Conservation (phyloP, 2,113 vertebrate genomes). For the Paralichthys olivaceus region DNA sequence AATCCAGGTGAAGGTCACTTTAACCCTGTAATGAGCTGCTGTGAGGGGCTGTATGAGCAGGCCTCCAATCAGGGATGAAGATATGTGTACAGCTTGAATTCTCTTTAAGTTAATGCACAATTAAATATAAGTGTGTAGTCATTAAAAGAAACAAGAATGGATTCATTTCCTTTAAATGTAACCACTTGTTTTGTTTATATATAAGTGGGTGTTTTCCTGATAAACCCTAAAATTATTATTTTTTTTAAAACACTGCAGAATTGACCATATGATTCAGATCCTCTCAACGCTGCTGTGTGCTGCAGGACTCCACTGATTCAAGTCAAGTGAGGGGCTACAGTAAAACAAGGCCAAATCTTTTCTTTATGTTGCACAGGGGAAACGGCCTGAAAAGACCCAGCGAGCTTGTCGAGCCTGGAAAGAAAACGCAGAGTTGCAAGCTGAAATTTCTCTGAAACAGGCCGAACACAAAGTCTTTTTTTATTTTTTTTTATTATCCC, state of each 20-base stretch:
- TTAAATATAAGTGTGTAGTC: not conserved
- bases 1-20: constrained; percentile 63
- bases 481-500: too few relatives aligned
- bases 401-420: constrained; percentile 13
- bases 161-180: not conserved
- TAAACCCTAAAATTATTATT: not conserved
- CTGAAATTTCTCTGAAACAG: constrained; percentile 54
- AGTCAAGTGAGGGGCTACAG: constrained; percentile 21
- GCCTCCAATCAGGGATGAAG: constrained; percentile 18
- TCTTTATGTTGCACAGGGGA: constrained; percentile 26
- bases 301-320: constrained; percentile 10
- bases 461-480: constrained; percentile 42
- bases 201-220: not conserved
- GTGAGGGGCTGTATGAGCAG: constrained; percentile 43
- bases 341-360: constrained; percentile 14
- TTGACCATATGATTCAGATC: not conserved
- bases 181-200: constrained; percentile 4
- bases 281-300: not conserved
- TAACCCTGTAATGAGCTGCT: constrained; percentile 57
- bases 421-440: constrained; percentile 46
- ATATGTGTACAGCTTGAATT: constrained; percentile 4
- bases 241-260: not conserved
- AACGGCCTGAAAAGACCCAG: constrained; percentile 35
- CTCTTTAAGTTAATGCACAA: not conserved
- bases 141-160: constrained; percentile 6